Percentiles rank a stretch among this genome's conserved stretches.
Evolutionary conservation across 2,888 invertebrate species (phyloP).

Genomic region (Trypoxylon attenuatum): DNA sequence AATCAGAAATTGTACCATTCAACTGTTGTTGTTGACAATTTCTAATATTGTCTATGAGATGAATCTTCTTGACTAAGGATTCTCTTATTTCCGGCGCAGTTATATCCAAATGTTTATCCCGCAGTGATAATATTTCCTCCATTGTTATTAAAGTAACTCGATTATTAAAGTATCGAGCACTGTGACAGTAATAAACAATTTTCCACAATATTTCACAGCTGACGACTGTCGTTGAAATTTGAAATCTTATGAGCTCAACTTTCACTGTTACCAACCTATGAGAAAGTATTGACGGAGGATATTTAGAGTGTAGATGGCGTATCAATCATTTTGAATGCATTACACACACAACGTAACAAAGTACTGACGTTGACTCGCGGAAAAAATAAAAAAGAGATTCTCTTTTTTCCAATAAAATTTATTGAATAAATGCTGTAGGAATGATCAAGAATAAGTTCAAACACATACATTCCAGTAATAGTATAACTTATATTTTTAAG

Average conservation of each 20-base stretch:
- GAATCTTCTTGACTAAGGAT: conserved; percentile 2
- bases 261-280: too few species aligned
- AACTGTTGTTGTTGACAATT: conserved; percentile 4
- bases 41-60: conserved; percentile 7
- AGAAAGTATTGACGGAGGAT: too few species aligned
- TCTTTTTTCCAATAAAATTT: too few species aligned
- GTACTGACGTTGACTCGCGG: too few species aligned
- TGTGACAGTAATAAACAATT: conserved; percentile 6
- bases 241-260: conserved; percentile 8
- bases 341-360: too few species aligned
- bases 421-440: too few species aligned
- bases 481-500: too few species aligned
- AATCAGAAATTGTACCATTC: conserved; percentile 15
- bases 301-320: too few species aligned
- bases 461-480: too few species aligned
- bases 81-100: conserved; percentile 9
- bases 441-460: too few species aligned
- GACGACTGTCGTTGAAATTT: background rate
- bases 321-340: too few species aligned
- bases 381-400: too few species aligned
- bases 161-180: background rate
- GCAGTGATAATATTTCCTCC: conserved; percentile 16
- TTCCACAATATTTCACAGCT: background rate
- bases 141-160: background rate
- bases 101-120: conserved; percentile 16